Base-by-base conservation (phyloP, 2,888 invertebrate genomes). In the Sinohyriopsis cumingii region DNA sequence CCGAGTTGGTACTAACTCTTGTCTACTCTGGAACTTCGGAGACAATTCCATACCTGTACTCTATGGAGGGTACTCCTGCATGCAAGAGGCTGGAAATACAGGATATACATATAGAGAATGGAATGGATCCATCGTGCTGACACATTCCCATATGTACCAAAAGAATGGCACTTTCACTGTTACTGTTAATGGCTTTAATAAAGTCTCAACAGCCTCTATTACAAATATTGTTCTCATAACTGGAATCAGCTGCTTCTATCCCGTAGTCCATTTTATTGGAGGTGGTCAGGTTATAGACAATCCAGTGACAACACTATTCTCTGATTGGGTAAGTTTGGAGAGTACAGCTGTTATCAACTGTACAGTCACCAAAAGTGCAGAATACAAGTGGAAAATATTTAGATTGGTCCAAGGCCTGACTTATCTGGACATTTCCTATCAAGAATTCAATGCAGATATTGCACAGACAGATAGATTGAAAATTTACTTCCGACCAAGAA, bases 321-420 rank as follows among this genome's bases (percentile, higher is more conserved):
- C 83, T 18, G 75, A 77, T 4, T 77, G 78, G 81, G 78, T 82
- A 20, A 72, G 69, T 22, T 22, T 82, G n/a, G 79, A 82, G 57
- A 81, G 82, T 63, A 77, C 72, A 7, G 83, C 81, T 9, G 77
- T 82, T 61, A 72, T 84, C n/a, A 72, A 80, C 55, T 84, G 83
- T 67, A 69, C 79, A 56, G 76, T 74, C 2, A 76, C 81, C 0
- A 69, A 71, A 12, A 74, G 69, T 18, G 79, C 81, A 0, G 68
- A 73, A 9, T 81, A 80, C 69, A 59, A 71, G 19, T 83, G 83
- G 83, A 75, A 73, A 28, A 68, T 80, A 24, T 66, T 76, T 22
- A 72, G 70, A 63, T 69, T 83, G 5, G 55, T 67, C 12, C 77
- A 76, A 57, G 80, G 79, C 1, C 68, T 68, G 1, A 79, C 80